Evolutionary conservation across 2,888 invertebrate genomes (phyloP).

Genomic region (Pogonocherus hispidulus): DNA sequence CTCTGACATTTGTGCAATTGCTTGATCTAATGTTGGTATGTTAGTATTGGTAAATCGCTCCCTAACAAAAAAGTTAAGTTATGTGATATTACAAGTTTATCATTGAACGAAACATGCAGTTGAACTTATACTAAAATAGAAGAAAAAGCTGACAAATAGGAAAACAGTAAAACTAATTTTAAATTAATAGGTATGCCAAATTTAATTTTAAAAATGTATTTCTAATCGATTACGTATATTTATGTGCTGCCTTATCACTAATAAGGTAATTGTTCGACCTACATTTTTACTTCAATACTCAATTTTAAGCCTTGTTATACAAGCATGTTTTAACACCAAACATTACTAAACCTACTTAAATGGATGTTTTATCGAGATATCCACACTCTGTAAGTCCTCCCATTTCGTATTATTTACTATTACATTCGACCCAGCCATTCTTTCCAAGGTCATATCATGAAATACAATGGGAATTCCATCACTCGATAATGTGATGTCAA

Average conservation of each 20-base stretch:
- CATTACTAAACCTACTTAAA: constrained; percentile 70
- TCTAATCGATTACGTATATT: too few species aligned
- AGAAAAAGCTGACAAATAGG: not conserved
- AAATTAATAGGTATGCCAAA: too few species aligned
- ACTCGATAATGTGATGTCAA: constrained; percentile 81
- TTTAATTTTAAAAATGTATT: too few species aligned
- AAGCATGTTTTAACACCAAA: not conserved
- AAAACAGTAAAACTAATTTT: too few species aligned
- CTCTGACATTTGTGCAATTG: constrained; percentile 76
- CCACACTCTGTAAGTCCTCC: constrained; percentile 75
- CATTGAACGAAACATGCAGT: constrained; percentile 8
- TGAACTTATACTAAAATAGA: not conserved
- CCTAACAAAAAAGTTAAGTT: constrained; percentile 66
- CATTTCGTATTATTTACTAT: constrained; percentile 74
- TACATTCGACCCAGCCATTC: constrained; percentile 74
- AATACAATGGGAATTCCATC: constrained; percentile 83
- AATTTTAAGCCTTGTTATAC: too few species aligned
- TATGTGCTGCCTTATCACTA: too few species aligned
- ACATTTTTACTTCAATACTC: too few species aligned
- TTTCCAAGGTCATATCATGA: constrained; percentile 81
- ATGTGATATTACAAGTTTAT: constrained; percentile 10
- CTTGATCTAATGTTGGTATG: constrained; percentile 81
- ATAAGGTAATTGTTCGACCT: too few species aligned
- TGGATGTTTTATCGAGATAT: constrained; percentile 80
- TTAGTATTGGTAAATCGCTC: constrained; percentile 73